A percentile compares a stretch with the other conserved stretches of the same genome.
phyloP scores from a whole-genome alignment of 1,140 invertebrate species.

The Eupeodes corollae region DNA sequence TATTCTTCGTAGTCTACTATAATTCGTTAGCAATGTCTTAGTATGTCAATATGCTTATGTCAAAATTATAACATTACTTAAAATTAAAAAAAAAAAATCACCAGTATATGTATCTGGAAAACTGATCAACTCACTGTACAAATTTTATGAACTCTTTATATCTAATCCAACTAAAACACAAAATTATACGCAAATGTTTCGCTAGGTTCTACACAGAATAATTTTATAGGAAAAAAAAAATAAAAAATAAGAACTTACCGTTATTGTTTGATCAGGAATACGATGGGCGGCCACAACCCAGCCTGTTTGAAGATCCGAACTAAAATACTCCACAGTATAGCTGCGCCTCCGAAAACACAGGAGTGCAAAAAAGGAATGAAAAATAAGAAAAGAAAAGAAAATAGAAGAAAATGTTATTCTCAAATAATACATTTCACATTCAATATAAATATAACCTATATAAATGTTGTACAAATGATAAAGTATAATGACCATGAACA shows the following conservation, averaged over 20 bases:
- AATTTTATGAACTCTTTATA: no score
- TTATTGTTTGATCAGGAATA: slow-evolving; percentile 52
- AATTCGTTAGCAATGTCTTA: no score
- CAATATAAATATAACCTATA: not conserved
- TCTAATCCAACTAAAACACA: no score
- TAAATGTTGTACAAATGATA: not conserved
- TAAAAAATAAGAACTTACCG: slow-evolving; percentile 40
- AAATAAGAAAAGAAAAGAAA: slow-evolving; percentile 6
- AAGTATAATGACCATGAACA: not conserved
- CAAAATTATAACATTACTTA: no score
- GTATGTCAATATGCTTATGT: no score
- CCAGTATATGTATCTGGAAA: no score
- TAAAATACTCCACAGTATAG: slow-evolving; percentile 81
- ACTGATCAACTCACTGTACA: no score
- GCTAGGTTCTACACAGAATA: not conserved
- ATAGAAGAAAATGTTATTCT: slow-evolving; percentile 1
- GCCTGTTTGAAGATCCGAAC: slow-evolving; percentile 63
- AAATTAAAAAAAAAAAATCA: no score
- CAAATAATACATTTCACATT: not conserved
- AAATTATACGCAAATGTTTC: no score
- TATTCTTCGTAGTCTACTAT: no score
- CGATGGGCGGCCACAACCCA: slow-evolving; percentile 67
- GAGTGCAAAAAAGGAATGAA: not conserved
- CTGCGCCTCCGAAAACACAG: slow-evolving; percentile 33
- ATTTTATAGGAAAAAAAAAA: not conserved